Base-by-base conservation (phyloP, 2,113 vertebrate species). In the Nothocercus nigrocapillus region DNA sequence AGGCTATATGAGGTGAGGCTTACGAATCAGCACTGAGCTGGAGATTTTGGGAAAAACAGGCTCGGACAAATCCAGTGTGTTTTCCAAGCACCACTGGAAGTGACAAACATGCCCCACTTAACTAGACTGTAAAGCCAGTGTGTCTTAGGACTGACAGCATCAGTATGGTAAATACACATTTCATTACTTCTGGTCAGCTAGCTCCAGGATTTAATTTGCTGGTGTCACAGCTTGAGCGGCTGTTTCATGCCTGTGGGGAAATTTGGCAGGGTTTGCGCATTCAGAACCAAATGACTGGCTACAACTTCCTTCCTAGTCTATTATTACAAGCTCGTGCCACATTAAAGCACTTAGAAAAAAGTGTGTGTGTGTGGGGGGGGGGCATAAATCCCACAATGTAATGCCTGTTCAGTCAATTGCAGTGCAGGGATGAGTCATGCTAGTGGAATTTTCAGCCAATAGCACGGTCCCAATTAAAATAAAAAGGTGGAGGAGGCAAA, bases 101-200 rank as follows among this genome's bases (percentile, higher is more conserved):
- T 87, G 89, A 93, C 87, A 90, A 94, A 94, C 34, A 24, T 88
- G 90, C 70, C 90, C 87, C 90, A 95, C 67, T 95, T 96, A 96
- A 95, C 72, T 76, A 76, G 83, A 42, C 1, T 89, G 82, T 81
- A 94, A 95, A 94, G 30, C 56, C 75, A 89, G 42, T 45, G 49
- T 93, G 69, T 92, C 54, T 96, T 93, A 90, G 76, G 88, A 96
- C 77, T 96, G 96, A 97, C 96, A 97, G 95, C 94, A 95, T 97
- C 96, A 94, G 80, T 93, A 91, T 95, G 93, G 95, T 95, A 96
- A 94, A 95, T 96, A 95, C 96, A 97, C 96, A 97, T 97, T 97
- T 97, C 96, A 97, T 96, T 95, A 93, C 91, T 96, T 97, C 93
- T 97, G 95, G 95, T 95, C 95, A 97, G 89, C 96, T 97, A 85